Evolutionary conservation across 1,140 invertebrate genomes (phyloP).

Genomic region (Brachionus plicatilis): DNA sequence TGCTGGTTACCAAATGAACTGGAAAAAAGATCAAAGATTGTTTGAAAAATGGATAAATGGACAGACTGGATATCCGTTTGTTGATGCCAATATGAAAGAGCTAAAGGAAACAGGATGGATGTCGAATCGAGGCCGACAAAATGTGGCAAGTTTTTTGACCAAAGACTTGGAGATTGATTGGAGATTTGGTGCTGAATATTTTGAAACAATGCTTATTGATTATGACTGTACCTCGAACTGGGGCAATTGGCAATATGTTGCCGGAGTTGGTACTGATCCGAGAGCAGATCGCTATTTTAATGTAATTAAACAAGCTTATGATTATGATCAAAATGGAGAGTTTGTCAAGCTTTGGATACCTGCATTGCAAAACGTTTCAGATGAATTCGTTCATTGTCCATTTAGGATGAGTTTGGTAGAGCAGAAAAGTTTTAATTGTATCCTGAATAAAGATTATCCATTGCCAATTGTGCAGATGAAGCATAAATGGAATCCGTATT

Average conservation of each 20-base stretch:
- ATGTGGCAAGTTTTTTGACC: constrained; percentile 56
- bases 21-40: constrained; percentile 48
- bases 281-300: constrained; percentile 57
- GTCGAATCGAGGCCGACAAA: constrained; percentile 57
- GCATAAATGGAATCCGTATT: constrained; percentile 30
- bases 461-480: constrained; percentile 16
- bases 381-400: constrained; percentile 9
- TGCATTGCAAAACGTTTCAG: not conserved
- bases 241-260: constrained; percentile 57
- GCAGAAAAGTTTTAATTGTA: constrained; percentile 4
- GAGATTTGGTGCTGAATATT: constrained; percentile 57
- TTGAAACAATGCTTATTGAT: constrained; percentile 55
- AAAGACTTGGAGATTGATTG: constrained; percentile 57
- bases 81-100: constrained; percentile 58
- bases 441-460: constrained; percentile 27
- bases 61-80: constrained; percentile 56
- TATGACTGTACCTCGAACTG: constrained; percentile 58
- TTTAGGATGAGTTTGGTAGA: constrained; percentile 29
- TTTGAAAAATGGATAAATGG: constrained; percentile 54
- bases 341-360: constrained; percentile 32
- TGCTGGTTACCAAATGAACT: constrained; percentile 47
- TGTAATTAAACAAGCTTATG: constrained; percentile 56
- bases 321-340: constrained; percentile 53
- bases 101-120: constrained; percentile 56
- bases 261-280: constrained; percentile 56